Conservation (phyloP, 2,113 vertebrate genomes). For the Hiodon tergisus region DNA sequence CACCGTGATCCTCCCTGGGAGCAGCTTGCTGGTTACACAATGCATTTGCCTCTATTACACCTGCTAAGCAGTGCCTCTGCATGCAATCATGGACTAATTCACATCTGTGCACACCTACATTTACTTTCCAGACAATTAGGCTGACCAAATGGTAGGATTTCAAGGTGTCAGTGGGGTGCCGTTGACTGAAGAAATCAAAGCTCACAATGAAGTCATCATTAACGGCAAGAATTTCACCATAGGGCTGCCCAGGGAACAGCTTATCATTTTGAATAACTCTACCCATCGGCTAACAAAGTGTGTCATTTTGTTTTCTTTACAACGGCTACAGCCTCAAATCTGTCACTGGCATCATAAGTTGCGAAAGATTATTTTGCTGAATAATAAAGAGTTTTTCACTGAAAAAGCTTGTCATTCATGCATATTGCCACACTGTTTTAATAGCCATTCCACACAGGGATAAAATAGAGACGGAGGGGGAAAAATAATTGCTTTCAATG, state of each 20-base stretch:
- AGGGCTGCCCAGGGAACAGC: constrained; percentile 25
- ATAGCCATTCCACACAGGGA: constrained; percentile 27
- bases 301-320: constrained; percentile 46
- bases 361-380: constrained; percentile 52
- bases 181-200: constrained; percentile 16
- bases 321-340: constrained; percentile 60
- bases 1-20: too few species aligned
- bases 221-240: constrained; percentile 29
- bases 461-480: constrained; percentile 1
- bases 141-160: background rate
- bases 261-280: constrained; percentile 38
- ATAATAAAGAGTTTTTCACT: constrained; percentile 61
- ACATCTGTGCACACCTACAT: too few species aligned
- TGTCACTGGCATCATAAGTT: constrained; percentile 49
- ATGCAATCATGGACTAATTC: too few species aligned
- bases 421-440: constrained; percentile 39
- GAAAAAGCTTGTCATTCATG: constrained; percentile 48
- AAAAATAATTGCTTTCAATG: constrained; percentile 58
- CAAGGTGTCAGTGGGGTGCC: background rate
- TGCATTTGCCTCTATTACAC: too few species aligned
- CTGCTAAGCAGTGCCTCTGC: too few species aligned
- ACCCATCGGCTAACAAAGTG: constrained; percentile 40
- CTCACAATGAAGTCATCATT: constrained; percentile 26
- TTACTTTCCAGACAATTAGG: too few species aligned
- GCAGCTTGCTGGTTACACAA: too few species aligned